phyloP scores from a whole-genome alignment of 2,797 vertebrate species.

The Stomatorhinus walkeri region DNA sequence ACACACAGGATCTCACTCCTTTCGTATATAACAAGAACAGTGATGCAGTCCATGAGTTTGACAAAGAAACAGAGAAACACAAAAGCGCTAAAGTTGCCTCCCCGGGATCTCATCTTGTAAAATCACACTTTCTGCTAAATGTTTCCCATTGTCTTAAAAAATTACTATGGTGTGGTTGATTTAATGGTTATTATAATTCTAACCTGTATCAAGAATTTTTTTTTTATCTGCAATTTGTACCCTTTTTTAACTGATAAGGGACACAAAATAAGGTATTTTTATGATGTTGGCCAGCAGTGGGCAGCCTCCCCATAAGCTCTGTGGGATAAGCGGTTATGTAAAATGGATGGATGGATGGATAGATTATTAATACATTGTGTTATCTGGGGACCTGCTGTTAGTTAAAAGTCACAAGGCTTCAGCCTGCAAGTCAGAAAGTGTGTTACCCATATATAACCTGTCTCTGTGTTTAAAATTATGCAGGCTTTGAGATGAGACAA shows the following conservation, averaged over 20 bases:
- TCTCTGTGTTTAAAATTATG: constrained; percentile 25
- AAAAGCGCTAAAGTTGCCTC: not conserved
- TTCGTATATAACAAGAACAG: not conserved
- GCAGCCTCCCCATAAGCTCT: not conserved
- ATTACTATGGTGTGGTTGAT: not conserved
- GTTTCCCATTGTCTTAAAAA: not conserved
- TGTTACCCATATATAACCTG: constrained; percentile 10
- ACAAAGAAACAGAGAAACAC: not conserved
- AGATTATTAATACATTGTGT: not conserved
- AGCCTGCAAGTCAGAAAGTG: constrained; percentile 5
- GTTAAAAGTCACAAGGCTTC: constrained; percentile 18
- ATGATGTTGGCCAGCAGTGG: not conserved
- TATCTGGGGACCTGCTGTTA: not conserved
- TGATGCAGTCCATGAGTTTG: not conserved
- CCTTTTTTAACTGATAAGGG: not conserved
- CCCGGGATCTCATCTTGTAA: not conserved
- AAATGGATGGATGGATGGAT: constrained; percentile 2
- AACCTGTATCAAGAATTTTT: not conserved
- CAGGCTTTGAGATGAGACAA: constrained; percentile 29
- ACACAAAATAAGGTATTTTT: not conserved
- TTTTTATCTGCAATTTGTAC: not conserved
- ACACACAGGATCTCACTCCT: not conserved
- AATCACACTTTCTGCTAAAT: not conserved
- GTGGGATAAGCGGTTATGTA: not conserved
- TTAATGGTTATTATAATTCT: not conserved